phyloP scores from a whole-genome alignment of 2,888 invertebrate species.

The Ctena decussata region DNA sequence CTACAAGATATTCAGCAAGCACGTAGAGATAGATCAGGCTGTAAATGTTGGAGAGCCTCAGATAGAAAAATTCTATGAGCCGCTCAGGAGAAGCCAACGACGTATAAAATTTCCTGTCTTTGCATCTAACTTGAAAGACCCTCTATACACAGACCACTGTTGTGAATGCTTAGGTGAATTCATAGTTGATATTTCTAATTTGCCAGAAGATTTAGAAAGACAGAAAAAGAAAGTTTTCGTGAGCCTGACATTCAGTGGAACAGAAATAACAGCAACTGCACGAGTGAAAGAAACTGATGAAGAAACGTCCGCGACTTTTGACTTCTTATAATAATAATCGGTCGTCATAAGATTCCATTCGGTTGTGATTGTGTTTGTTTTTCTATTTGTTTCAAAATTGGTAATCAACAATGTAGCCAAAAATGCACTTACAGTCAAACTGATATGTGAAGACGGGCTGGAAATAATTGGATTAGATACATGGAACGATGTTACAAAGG shows the following conservation, averaged over 20 bases:
- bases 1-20: background rate
- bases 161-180: background rate
- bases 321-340: background rate
- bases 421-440: too few species aligned
- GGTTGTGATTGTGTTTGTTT: too few species aligned
- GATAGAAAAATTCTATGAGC: background rate
- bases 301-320: background rate
- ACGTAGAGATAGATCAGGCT: background rate
- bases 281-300: background rate
- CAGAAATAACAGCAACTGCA: background rate
- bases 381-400: too few species aligned
- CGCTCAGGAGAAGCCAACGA: background rate
- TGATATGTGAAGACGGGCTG: too few species aligned
- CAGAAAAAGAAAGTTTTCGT: background rate
- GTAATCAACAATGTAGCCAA: too few species aligned
- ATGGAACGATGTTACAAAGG: too few species aligned
- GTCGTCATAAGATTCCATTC: too few species aligned
- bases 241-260: background rate
- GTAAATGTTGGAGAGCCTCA: conserved; percentile 17
- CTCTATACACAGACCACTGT: conserved; percentile 2
- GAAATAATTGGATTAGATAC: too few species aligned
- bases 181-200: background rate
- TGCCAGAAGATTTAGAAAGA: background rate
- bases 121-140: conserved; percentile 6
- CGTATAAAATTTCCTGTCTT: background rate